These are phyloP conservation scores for Keiferia lycopersicella DNA, from an alignment of 2,888 invertebrate species.

Conservation along the genomic window DNA sequence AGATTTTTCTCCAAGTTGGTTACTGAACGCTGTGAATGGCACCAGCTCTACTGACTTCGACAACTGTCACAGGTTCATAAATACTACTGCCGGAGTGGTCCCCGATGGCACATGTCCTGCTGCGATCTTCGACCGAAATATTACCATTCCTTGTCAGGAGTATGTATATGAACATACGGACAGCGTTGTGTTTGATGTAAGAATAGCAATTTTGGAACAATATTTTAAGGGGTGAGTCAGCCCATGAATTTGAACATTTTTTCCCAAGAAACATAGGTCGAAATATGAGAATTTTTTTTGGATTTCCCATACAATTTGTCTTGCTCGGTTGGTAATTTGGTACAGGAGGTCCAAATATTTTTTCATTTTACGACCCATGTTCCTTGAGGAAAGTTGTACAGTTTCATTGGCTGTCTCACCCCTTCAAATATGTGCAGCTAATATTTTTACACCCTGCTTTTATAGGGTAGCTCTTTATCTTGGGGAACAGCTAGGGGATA, in stretches of 20 bases:
- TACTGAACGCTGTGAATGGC: slow-evolving; percentile 52
- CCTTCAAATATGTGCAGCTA: no score
- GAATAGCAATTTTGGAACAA: slow-evolving; percentile 31
- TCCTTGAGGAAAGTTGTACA: no score
- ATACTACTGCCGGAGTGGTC: not conserved
- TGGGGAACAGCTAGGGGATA: no score
- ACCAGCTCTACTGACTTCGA: slow-evolving; percentile 29
- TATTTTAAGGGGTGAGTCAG: no score
- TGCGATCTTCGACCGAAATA: slow-evolving; percentile 48
- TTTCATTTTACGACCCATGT: no score
- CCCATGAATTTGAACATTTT: not conserved
- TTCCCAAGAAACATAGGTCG: no score
- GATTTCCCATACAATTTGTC: no score
- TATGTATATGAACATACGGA: slow-evolving; percentile 57
- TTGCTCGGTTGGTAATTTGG: no score
- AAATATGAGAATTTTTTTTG: no score
- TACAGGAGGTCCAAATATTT: no score
- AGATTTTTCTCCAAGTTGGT: slow-evolving; percentile 51
- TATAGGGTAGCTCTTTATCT: not conserved
- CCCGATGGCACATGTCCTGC: slow-evolving; percentile 48
- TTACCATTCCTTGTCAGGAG: slow-evolving; percentile 45
- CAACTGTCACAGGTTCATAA: slow-evolving; percentile 25
- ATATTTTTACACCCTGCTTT: no score
- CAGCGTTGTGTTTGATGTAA: slow-evolving; percentile 65
- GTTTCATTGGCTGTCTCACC: no score